Evolutionary conservation across 37 sponge, comb jelly and placozoan species (phyloP), one percentile per base, ranked within the genome.

Genomic region (Axinella damicornis): DNA sequence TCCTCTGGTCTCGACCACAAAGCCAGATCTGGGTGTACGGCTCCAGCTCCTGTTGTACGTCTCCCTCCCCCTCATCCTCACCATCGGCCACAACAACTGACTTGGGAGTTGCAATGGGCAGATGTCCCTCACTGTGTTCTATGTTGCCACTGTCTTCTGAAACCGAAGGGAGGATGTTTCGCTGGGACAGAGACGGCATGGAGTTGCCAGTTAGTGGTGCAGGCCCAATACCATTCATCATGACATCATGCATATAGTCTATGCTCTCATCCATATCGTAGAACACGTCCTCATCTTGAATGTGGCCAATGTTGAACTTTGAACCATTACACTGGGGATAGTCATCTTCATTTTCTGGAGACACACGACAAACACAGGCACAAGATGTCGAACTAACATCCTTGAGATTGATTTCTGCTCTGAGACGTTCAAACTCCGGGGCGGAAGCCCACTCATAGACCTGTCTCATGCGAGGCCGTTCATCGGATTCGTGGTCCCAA

Each of bases 1-100:
- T 93, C 82, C 81, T 68, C 39, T 85, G 62, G 65, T 89, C 89
- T 52, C 89, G 74, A 9, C 93, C 93, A 89, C 93, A 93, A 73
- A 93, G 32, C 93, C 93, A 93, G 25, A 89, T 81, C 69, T 93
- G 93, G 15, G 93, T 77, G 77, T 83, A 83, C 16, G 84, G 74
- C 21, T 83, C 75, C 39, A 74, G 74, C 66, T 46, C 64, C 0
- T 6, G 65, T 27, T 72, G 73, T 18, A 68, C 35, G n/a, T n/a
- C n/a, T n/a, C n/a, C n/a, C n/a, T n/a, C n/a, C n/a, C n/a, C n/a
- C n/a, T n/a, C n/a, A n/a, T n/a, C n/a, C 5, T 27, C 34, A 27
- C 22, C 69, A 31, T 68, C 69, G 20, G 19, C 35, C 25, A 18
- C 76, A 17, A 30, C 27, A 56, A 5, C 6, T 11, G 15, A 71